Percentiles rank a stretch among this genome's conserved stretches.
These are phyloP conservation scores for Dasyornis broadbenti DNA, from an alignment of 2,113 vertebrate genomes.

Conservation along the genomic window DNA sequence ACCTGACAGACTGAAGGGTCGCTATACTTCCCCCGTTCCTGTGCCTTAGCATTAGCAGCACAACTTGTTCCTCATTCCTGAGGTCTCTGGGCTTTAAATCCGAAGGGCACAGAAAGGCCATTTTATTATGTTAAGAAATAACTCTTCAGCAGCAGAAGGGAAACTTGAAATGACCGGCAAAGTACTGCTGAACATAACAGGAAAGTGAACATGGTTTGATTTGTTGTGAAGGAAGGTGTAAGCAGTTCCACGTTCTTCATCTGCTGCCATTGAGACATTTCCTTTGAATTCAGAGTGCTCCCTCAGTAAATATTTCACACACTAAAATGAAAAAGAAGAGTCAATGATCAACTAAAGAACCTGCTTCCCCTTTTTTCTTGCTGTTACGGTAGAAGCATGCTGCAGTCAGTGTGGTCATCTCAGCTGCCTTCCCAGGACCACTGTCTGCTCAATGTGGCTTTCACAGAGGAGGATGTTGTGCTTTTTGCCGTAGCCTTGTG, in stretches of 20 bases:
- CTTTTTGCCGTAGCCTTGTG: neutral
- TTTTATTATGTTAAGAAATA: neutral
- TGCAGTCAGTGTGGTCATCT: neutral
- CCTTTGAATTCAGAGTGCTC: neutral
- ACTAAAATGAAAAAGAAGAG: neutral
- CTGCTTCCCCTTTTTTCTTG: neutral
- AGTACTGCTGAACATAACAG: neutral
- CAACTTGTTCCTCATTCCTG: neutral
- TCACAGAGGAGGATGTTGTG: fast-evolving
- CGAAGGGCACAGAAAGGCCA: neutral
- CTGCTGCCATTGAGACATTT: neutral
- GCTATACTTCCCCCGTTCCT: fast-evolving
- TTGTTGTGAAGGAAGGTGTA: neutral
- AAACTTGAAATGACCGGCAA: neutral
- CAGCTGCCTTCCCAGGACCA: neutral
- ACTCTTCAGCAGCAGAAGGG: neutral
- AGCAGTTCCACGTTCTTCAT: neutral
- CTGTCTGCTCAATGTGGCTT: neutral
- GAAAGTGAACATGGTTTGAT: neutral
- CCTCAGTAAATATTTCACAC: neutral
- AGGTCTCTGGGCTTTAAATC: neutral
- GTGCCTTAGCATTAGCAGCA: too few species aligned
- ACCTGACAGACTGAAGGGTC: fast-evolving
- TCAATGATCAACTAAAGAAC: neutral
- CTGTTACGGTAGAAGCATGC: neutral